Evolutionary conservation across 2,888 invertebrate genomes (phyloP).

Genomic region (Lutraria lutraria): DNA sequence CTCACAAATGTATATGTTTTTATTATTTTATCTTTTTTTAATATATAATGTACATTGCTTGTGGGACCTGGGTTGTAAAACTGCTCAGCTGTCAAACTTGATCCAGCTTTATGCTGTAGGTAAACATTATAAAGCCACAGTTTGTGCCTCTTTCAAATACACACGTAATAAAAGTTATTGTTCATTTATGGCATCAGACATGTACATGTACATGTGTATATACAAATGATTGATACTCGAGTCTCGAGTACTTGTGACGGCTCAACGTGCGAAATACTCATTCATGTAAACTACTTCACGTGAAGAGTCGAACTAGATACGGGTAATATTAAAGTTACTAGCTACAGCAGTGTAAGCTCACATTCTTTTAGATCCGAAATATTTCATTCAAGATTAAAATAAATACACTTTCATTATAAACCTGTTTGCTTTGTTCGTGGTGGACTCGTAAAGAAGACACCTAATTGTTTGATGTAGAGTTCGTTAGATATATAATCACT

Average conservation of each 20-base stretch:
- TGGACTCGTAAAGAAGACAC: neutral
- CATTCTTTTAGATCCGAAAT: neutral
- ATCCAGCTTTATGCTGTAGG: neutral
- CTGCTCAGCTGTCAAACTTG: neutral
- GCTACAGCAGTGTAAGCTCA: neutral
- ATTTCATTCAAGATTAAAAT: slow-evolving; percentile 8
- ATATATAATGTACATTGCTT: too few relatives aligned
- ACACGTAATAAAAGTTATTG: neutral
- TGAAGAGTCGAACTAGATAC: neutral
- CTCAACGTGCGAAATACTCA: neutral
- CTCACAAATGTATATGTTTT: too few relatives aligned
- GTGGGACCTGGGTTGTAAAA: neutral
- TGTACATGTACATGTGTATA: neutral
- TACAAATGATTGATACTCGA: neutral
- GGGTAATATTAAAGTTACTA: neutral
- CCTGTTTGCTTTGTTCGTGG: neutral
- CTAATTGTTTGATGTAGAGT: neutral
- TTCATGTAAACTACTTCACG: neutral
- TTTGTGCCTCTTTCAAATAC: neutral
- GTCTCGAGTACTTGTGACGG: neutral
- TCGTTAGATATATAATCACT: neutral
- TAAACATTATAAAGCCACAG: neutral
- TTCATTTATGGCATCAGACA: neutral
- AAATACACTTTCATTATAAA: neutral
- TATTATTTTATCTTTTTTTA: too few relatives aligned